Evolutionary conservation across 2,888 invertebrate genomes (phyloP).

Genomic region (Willowsia nigromaculata): DNA sequence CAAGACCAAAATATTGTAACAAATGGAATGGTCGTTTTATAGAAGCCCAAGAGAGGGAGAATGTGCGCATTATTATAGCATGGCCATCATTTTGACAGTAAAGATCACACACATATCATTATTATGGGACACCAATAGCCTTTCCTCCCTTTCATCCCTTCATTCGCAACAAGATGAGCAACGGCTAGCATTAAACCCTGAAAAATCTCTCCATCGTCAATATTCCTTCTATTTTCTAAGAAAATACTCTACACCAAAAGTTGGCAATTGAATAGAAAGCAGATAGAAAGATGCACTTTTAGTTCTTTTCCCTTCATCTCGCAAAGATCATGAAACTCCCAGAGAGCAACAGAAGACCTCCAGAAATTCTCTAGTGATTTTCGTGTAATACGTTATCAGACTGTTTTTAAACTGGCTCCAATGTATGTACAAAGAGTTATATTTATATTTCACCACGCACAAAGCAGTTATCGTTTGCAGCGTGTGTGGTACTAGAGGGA

Average conservation of each 20-base stretch:
- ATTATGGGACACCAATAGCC: slow-evolving; percentile 64
- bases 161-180: not conserved
- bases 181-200: not conserved
- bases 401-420: too few species aligned
- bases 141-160: not conserved
- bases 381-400: too few species aligned
- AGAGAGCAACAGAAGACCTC: too few species aligned
- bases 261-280: too few species aligned
- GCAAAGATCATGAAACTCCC: too few species aligned
- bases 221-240: too few species aligned
- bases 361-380: too few species aligned
- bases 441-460: slow-evolving; percentile 25
- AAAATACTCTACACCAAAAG: too few species aligned
- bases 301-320: too few species aligned
- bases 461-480: slow-evolving; percentile 15
- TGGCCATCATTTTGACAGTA: slow-evolving; percentile 54
- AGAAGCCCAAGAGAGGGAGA: not conserved
- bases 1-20: slow-evolving; percentile 1
- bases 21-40: slow-evolving; percentile 12
- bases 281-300: too few species aligned
- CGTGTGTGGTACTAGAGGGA: not conserved
- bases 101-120: slow-evolving; percentile 67
- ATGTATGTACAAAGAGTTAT: too few species aligned
- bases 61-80: not conserved
- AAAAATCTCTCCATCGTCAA: too few species aligned